Conservation (phyloP, 2,888 invertebrate species). For the Cryptus armator region DNA sequence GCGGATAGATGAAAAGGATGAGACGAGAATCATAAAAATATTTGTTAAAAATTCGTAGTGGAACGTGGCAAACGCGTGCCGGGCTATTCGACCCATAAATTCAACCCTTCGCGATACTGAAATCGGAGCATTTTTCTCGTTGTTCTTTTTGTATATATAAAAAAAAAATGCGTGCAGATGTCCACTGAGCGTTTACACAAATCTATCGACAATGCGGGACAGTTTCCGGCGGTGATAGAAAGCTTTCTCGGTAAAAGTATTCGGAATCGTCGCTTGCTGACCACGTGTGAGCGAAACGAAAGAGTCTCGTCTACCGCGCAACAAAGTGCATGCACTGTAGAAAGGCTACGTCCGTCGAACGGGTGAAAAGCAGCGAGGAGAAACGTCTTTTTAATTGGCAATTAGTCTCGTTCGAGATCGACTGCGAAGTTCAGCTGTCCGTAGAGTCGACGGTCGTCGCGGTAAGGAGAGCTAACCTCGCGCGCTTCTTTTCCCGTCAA, state of each 20-base stretch:
- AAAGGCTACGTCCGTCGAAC: slow-evolving; percentile 51
- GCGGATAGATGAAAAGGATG: slow-evolving; percentile 25
- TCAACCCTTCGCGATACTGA: slow-evolving; percentile 52
- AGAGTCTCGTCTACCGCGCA: slow-evolving; percentile 30
- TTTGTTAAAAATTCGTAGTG: slow-evolving; percentile 1
- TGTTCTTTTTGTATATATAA: neutral
- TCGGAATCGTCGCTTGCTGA: slow-evolving; percentile 37
- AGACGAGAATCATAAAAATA: slow-evolving; percentile 19
- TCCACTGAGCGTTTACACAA: slow-evolving; percentile 27
- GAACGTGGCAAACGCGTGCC: slow-evolving; percentile 60
- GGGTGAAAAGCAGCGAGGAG: slow-evolving; percentile 70
- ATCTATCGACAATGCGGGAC: slow-evolving; percentile 18
- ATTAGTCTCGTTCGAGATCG: slow-evolving; percentile 81
- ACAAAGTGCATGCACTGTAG: slow-evolving; percentile 27
- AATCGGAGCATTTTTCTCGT: slow-evolving; percentile 29
- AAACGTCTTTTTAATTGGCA: slow-evolving; percentile 84
- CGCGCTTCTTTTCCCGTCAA: slow-evolving; percentile 32
- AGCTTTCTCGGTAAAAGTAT: slow-evolving; percentile 21
- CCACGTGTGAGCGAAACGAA: slow-evolving; percentile 16
- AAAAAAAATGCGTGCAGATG: slow-evolving; percentile 69
- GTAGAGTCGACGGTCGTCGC: slow-evolving; percentile 54
- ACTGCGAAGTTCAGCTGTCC: slow-evolving; percentile 80
- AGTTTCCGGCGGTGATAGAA: neutral
- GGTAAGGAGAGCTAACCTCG: slow-evolving; percentile 20
- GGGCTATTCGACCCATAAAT: slow-evolving; percentile 53